These are phyloP conservation scores for Morpho helenor DNA, from an alignment of 2,888 invertebrate species.

Conservation along the genomic window DNA sequence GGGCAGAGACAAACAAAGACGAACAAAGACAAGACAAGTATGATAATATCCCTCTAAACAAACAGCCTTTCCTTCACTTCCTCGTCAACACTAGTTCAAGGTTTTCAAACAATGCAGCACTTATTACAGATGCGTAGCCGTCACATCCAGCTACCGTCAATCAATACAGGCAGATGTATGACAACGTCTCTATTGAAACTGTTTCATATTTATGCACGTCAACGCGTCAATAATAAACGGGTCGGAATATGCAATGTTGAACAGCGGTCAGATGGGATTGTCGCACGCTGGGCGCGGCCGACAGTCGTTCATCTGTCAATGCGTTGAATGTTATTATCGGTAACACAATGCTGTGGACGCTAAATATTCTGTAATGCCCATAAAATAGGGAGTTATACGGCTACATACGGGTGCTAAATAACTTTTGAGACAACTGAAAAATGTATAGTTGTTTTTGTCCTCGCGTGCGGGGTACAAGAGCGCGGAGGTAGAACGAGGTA, in stretches of 20 bases:
- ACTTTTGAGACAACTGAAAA: neutral
- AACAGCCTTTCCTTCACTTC: slow-evolving; percentile 29
- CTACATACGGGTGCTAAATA: neutral
- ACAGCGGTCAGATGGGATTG: slow-evolving; percentile 46
- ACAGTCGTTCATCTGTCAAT: slow-evolving; percentile 25
- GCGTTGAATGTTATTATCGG: slow-evolving; percentile 24
- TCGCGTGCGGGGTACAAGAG: too few relatives aligned
- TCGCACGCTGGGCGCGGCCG: slow-evolving; percentile 32
- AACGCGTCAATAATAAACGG: slow-evolving; percentile 58
- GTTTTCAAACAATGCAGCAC: slow-evolving; percentile 52
- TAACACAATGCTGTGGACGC: slow-evolving; percentile 20
- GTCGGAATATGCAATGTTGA: slow-evolving; percentile 53
- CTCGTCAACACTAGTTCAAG: slow-evolving; percentile 46
- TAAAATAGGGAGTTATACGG: slow-evolving; percentile 6
- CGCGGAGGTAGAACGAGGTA: too few relatives aligned
- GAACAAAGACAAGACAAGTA: slow-evolving; percentile 23
- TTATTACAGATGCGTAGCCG: slow-evolving; percentile 39
- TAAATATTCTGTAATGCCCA: slow-evolving; percentile 14
- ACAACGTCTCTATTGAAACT: slow-evolving; percentile 69
- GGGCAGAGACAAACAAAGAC: slow-evolving; percentile 23
- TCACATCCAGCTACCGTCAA: slow-evolving; percentile 47
- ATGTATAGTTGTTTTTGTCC: neutral
- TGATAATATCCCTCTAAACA: slow-evolving; percentile 24
- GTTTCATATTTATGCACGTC: slow-evolving; percentile 70
- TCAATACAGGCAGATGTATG: slow-evolving; percentile 55